These are phyloP conservation scores for Manis pentadactyla DNA, from an alignment of 2,797 vertebrate genomes.

Conservation along the genomic window DNA sequence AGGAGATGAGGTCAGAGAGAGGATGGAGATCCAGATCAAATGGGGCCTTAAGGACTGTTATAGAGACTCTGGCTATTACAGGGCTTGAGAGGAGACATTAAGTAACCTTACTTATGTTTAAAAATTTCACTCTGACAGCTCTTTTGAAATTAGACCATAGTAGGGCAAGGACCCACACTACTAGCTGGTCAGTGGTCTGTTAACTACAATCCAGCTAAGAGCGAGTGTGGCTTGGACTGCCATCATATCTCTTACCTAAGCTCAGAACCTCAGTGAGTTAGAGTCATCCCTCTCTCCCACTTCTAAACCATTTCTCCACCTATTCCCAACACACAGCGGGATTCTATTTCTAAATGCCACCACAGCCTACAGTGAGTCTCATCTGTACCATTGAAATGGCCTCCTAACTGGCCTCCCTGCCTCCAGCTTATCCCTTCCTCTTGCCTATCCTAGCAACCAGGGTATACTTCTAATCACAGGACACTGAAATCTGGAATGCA, in stretches of 20 bases:
- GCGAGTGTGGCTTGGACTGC: background rate
- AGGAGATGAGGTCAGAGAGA: background rate
- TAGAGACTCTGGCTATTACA: background rate
- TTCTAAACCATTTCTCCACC: background rate
- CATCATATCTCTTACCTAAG: background rate
- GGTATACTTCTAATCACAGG: background rate
- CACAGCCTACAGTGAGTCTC: background rate
- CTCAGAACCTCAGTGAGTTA: background rate
- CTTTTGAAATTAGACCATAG: background rate
- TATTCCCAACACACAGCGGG: background rate
- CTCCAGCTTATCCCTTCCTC: background rate
- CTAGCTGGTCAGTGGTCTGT: background rate
- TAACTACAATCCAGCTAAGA: background rate
- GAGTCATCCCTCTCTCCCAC: background rate
- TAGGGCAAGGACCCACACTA: background rate
- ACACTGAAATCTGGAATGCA: background rate
- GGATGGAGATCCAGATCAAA: background rate
- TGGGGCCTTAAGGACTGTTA: background rate
- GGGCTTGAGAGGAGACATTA: background rate
- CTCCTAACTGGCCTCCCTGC: background rate
- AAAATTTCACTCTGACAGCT: background rate
- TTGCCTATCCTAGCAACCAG: background rate
- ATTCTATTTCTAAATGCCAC: background rate
- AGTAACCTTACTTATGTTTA: background rate
- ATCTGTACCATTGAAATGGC: background rate